phyloP scores from a whole-genome alignment of 35 echinoderm and acorn worm genomes.

The Ophioderma brevispina region DNA sequence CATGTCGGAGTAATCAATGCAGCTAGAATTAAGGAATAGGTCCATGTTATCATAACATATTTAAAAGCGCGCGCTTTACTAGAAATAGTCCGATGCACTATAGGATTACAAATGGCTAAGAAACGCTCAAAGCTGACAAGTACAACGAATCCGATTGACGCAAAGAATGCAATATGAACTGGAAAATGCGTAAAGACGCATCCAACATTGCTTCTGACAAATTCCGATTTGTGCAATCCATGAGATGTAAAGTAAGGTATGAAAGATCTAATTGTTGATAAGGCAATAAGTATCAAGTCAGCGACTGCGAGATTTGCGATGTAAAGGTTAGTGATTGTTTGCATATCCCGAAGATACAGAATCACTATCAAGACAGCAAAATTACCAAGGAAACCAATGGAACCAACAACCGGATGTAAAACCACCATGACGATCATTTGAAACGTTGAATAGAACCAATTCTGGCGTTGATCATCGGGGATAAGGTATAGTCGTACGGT shows the following conservation, averaged over 20 bases:
- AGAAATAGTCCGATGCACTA: not conserved
- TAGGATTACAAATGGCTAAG: not conserved
- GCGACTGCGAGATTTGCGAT: not conserved
- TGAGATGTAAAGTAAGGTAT: not conserved
- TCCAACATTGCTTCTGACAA: not conserved
- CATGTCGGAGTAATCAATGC: not conserved
- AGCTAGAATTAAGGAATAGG: not conserved
- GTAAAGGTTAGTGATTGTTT: not conserved
- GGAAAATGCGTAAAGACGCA: not conserved
- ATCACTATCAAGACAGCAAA: not conserved
- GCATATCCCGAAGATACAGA: not conserved
- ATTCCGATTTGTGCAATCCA: not conserved
- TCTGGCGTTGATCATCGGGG: too few relatives aligned
- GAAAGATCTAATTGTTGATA: not conserved
- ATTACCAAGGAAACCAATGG: not conserved
- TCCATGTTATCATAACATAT: not conserved
- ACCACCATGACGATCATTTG: not conserved
- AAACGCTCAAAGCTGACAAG: not conserved
- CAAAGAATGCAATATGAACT: not conserved
- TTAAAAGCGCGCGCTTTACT: not conserved
- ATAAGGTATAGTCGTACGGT: too few relatives aligned
- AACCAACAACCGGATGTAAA: not conserved
- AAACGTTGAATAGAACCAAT: not conserved
- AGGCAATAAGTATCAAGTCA: not conserved
- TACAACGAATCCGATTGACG: not conserved